A percentile compares a stretch with the other conserved stretches of the same genome.
Evolutionary conservation across 2,888 invertebrate species (phyloP).

Genomic region (Synergus gifuensis): DNA sequence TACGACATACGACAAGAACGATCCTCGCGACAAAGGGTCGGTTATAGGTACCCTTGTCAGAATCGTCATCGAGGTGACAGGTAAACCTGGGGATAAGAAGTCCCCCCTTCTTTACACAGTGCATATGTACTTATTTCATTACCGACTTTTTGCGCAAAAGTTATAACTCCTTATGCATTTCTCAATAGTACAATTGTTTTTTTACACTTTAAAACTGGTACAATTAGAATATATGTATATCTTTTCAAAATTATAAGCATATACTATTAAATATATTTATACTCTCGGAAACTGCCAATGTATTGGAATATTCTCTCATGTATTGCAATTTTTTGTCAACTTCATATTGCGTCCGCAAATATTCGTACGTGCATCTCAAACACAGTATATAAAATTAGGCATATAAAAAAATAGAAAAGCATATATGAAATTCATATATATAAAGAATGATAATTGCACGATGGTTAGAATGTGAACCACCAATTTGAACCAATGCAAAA

Average conservation of each 20-base stretch:
- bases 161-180: neutral
- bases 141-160: constrained; percentile 31
- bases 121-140: constrained; percentile 40
- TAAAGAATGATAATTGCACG: neutral
- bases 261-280: too few relatives aligned
- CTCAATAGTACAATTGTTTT: neutral
- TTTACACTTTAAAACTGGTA: too few relatives aligned
- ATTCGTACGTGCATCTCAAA: too few relatives aligned
- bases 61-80: constrained; percentile 76
- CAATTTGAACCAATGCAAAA: constrained; percentile 11
- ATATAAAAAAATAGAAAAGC: too few relatives aligned
- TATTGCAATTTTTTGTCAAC: too few relatives aligned
- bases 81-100: constrained; percentile 64
- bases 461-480: constrained; percentile 47
- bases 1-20: constrained; percentile 48
- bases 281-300: too few relatives aligned
- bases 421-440: too few relatives aligned
- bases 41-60: constrained; percentile 71
- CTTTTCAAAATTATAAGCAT: too few relatives aligned
- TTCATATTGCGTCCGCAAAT: too few relatives aligned
- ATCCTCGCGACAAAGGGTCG: constrained; percentile 56
- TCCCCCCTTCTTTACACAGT: constrained; percentile 33
- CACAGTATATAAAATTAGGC: too few relatives aligned
- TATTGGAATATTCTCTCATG: too few relatives aligned
- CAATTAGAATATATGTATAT: too few relatives aligned